Conservation (phyloP, 2,797 vertebrate species). For the Dipus sagitta region DNA sequence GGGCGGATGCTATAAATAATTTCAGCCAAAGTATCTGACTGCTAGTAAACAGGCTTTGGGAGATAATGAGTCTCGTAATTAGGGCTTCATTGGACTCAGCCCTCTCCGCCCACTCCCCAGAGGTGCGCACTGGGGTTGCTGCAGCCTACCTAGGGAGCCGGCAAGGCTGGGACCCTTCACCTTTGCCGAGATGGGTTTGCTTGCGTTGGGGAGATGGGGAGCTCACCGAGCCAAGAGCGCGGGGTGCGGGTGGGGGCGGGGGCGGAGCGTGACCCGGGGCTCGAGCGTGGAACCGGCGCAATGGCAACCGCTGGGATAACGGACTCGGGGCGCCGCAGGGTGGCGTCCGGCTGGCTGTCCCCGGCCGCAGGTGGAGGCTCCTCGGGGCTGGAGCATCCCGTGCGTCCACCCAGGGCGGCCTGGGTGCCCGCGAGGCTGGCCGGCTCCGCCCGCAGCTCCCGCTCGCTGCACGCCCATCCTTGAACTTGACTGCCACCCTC, state of each 20-base stretch:
- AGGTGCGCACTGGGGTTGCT: neutral
- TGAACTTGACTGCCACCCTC: neutral
- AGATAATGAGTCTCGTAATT: slow-evolving; percentile 62
- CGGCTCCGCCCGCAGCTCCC: neutral
- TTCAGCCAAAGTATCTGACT: neutral
- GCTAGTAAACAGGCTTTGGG: slow-evolving; percentile 57
- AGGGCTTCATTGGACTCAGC: neutral
- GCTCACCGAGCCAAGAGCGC: neutral
- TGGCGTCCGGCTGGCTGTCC: neutral
- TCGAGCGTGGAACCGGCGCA: slow-evolving; percentile 35
- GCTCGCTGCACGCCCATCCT: neutral
- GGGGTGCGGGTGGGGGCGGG: too few species aligned
- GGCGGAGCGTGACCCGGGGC: neutral
- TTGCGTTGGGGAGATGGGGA: neutral
- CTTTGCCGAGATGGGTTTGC: neutral
- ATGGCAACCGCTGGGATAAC: slow-evolving; percentile 74
- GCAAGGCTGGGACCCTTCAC: neutral
- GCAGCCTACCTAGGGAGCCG: neutral
- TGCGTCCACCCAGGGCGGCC: neutral
- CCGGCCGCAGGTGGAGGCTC: neutral
- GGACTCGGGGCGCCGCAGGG: neutral
- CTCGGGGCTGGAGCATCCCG: neutral
- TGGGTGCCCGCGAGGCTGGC: neutral
- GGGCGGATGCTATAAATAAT: slow-evolving; percentile 53
- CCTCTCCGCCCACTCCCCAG: neutral